These are phyloP conservation scores for Nemapogon koenigi DNA, from an alignment of 2,888 invertebrate species.

Conservation along the genomic window DNA sequence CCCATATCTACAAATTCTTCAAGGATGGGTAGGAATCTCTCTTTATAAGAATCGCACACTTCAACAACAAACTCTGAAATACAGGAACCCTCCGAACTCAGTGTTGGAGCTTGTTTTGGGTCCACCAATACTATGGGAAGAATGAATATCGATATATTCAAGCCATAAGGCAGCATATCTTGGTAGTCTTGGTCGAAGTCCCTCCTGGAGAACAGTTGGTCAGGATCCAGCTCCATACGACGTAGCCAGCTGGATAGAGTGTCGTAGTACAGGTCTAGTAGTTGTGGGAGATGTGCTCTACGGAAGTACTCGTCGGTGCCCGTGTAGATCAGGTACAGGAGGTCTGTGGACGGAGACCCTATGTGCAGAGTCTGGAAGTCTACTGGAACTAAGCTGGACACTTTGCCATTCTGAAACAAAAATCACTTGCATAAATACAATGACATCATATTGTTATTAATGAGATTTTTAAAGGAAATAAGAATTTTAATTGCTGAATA, in stretches of 20 bases:
- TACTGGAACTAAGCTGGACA: slow-evolving; percentile 17
- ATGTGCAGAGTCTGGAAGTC: slow-evolving; percentile 23
- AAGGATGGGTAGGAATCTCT: slow-evolving; percentile 10
- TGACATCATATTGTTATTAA: not conserved
- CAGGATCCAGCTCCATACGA: slow-evolving; percentile 19
- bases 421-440: not conserved
- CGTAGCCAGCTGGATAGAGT: slow-evolving; percentile 19
- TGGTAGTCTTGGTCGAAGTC: slow-evolving; percentile 23
- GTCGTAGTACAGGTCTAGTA: slow-evolving; percentile 23
- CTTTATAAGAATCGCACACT: slow-evolving; percentile 11
- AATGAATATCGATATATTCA: slow-evolving; percentile 15
- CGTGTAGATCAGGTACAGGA: slow-evolving; percentile 24
- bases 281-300: slow-evolving; percentile 17
- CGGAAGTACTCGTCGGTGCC: slow-evolving; percentile 26
- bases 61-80: slow-evolving; percentile 10
- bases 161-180: slow-evolving; percentile 18
- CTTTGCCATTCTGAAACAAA: slow-evolving; percentile 22
- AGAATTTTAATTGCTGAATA: not conserved
- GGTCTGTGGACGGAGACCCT: slow-evolving; percentile 18
- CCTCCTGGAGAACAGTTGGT: slow-evolving; percentile 20
- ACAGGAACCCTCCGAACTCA: slow-evolving; percentile 8
- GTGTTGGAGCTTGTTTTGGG: slow-evolving; percentile 16
- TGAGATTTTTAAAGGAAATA: not conserved
- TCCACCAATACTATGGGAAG: slow-evolving; percentile 11
- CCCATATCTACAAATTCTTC: not conserved